Percentiles rank a stretch among this genome's conserved stretches.
phyloP scores from a whole-genome alignment of 2,888 invertebrate species.

The Hydroisotoma schaefferi region DNA sequence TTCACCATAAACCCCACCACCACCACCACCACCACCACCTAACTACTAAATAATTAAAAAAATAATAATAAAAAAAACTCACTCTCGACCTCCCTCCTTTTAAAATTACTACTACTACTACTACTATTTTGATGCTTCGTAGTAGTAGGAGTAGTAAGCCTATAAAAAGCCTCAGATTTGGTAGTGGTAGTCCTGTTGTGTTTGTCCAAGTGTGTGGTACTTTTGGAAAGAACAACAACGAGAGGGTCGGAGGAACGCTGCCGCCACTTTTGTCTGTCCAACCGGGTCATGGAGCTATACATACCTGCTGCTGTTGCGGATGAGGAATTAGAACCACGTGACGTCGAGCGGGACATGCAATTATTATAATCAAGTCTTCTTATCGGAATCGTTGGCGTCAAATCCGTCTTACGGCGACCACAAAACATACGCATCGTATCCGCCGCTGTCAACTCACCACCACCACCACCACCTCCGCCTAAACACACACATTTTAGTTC shows the following conservation, averaged over 20 bases:
- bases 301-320: slow-evolving; percentile 44
- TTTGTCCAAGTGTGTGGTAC: slow-evolving; percentile 46
- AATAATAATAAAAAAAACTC: too few species aligned
- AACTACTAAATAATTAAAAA: too few species aligned
- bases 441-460: too few species aligned
- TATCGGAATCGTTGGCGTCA: slow-evolving; percentile 47
- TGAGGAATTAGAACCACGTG: slow-evolving; percentile 24
- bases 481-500: neutral
- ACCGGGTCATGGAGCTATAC: slow-evolving; percentile 47
- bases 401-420: slow-evolving; percentile 46
- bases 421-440: slow-evolving; percentile 39
- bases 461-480: slow-evolving; percentile 21
- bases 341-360: slow-evolving; percentile 24
- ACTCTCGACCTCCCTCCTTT: too few species aligned
- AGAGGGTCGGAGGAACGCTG: slow-evolving; percentile 40
- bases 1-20: too few species aligned
- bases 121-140: too few species aligned
- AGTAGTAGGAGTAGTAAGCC: too few species aligned
- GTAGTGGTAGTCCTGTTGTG: too few species aligned
- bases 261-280: slow-evolving; percentile 39
- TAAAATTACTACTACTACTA: too few species aligned
- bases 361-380: slow-evolving; percentile 38
- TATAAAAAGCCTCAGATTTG: too few species aligned
- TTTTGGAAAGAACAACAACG: slow-evolving; percentile 47
- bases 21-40: too few species aligned